Conservation (phyloP, 2,888 invertebrate genomes). For the Spicauda simplicius region DNA sequence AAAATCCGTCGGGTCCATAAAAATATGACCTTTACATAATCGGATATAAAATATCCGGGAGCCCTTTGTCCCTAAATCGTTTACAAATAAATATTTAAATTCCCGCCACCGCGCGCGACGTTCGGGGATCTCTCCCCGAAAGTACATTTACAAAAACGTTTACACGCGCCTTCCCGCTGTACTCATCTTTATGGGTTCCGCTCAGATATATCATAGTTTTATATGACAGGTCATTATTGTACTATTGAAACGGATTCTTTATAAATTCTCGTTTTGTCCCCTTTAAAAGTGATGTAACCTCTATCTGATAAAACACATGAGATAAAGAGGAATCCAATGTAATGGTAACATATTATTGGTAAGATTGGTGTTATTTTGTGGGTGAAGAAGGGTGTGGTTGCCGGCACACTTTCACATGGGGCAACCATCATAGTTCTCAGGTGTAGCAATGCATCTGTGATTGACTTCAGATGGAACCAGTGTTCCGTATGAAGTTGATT, state of each 20-base stretch:
- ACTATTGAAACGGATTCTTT: slow-evolving; percentile 8
- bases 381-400: too few species aligned
- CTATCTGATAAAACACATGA: not conserved
- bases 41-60: slow-evolving; percentile 21
- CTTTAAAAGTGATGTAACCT: not conserved
- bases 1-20: not conserved
- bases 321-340: too few species aligned
- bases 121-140: slow-evolving; percentile 10
- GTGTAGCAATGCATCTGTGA: too few species aligned
- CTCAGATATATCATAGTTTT: slow-evolving; percentile 31
- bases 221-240: slow-evolving; percentile 32
- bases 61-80: slow-evolving; percentile 39
- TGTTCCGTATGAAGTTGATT: too few species aligned
- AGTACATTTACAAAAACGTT: slow-evolving; percentile 25
- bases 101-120: not conserved
- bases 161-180: slow-evolving; percentile 14
- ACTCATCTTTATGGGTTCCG: slow-evolving; percentile 27
- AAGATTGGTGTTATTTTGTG: too few species aligned
- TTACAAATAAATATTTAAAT: slow-evolving; percentile 41
- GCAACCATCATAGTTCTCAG: too few species aligned
- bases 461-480: too few species aligned
- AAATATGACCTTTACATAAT: slow-evolving; percentile 28
- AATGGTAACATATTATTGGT: too few species aligned
- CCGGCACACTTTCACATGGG: too few species aligned
- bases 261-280: slow-evolving; percentile 21